Conservation (phyloP, 2,113 vertebrate genomes). For the Ahaetulla prasina region DNA sequence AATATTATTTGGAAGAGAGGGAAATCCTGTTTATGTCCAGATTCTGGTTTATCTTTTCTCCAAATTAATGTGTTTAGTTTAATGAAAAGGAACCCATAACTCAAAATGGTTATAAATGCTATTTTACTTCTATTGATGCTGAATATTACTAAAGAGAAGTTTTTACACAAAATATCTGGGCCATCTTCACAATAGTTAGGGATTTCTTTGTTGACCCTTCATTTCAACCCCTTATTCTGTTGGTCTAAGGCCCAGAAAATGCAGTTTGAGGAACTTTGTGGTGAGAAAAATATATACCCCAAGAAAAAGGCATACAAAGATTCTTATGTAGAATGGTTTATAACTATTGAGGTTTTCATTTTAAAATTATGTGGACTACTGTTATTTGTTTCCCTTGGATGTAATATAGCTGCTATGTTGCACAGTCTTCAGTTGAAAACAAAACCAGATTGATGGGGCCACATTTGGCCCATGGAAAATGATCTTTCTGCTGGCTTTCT, state of each 20-base stretch:
- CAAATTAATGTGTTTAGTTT: slow-evolving; percentile 9
- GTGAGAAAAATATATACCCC: background rate
- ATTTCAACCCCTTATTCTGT: background rate
- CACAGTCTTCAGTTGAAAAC: background rate
- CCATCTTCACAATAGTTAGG: background rate
- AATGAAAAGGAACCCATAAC: background rate
- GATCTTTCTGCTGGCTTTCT: background rate
- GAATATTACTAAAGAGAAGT: background rate
- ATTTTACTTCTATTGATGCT: background rate
- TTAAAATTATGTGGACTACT: background rate
- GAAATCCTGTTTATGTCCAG: fast-evolving
- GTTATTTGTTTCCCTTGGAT: background rate
- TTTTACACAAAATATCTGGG: background rate
- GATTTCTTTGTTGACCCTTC: background rate
- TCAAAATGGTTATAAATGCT: background rate
- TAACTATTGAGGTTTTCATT: background rate
- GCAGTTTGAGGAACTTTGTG: background rate
- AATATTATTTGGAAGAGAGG: background rate
- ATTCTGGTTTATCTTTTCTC: background rate
- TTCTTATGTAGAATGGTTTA: background rate
- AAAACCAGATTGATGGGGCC: background rate
- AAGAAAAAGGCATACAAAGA: background rate
- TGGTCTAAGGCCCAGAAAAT: background rate
- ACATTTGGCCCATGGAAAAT: background rate
- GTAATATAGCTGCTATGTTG: background rate